Base-by-base conservation (phyloP, 1,140 invertebrate genomes). In the Paramacrobiotus metropolitanus region DNA sequence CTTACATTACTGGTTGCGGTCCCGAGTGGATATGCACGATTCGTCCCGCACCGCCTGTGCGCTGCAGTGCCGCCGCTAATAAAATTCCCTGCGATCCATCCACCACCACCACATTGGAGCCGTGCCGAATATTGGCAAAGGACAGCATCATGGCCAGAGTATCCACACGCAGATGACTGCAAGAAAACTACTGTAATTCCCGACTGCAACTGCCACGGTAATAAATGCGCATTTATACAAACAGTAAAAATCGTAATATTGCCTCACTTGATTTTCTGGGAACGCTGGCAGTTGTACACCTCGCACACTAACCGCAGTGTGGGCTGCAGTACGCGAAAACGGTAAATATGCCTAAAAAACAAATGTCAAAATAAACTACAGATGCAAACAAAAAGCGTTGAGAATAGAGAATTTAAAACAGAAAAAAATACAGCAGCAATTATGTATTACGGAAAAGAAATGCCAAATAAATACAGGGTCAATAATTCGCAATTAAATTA, bases 131-230 rank as follows among this genome's bases (percentile, higher is more conserved):
- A 70, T 92, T 88, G 1, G 81, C 79, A 66, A 83, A 81, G 0
- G 82, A 82, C 29, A 91, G 75, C 31, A 94, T 81, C 72, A 93
- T 89, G 2, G 86, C 83, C 21, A 96, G 72, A 3, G 85, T 83
- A 68, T 95, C 91, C 64, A 84, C 78, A 60, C 90, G 76, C 44
- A 96, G 74, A 64, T 76, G 72, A 55, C 76, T 77, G 68, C 24
- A 63, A 59, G 66, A 59, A 61, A 62, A 59, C 44, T 21, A 34
- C n/a, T 61, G 18, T 65, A 1, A 29, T 59, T 34, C 21, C 21
- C 45, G 0, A 31, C 44, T 20, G 31, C 3, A 34, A 29, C 9
- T 60, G 15, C 20, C 61, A 62, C 4, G 21, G 61, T 3, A 24
- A 1, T 44, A 55, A 18, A n/a, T 64, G 18, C n/a, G n/a, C n/a